Evolutionary conservation across 2,113 vertebrate genomes (phyloP).

Genomic region (Passer domesticus): DNA sequence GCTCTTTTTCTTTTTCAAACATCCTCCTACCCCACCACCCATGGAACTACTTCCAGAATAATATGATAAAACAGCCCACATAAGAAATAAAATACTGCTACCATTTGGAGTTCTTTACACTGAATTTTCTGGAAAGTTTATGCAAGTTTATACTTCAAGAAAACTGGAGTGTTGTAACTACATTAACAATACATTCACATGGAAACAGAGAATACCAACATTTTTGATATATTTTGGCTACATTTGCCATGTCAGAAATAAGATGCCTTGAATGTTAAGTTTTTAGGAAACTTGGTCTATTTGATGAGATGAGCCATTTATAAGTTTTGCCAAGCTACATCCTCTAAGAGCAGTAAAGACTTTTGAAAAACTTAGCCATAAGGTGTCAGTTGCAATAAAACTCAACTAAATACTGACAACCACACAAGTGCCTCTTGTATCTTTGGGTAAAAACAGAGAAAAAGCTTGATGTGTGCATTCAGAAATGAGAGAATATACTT

Average conservation of each 20-base stretch:
- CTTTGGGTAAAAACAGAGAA: not conserved
- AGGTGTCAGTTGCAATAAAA: not conserved
- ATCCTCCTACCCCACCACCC: conserved; percentile 44
- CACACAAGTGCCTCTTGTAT: not conserved
- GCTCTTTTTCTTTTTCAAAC: conserved; percentile 15
- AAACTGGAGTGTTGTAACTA: not conserved
- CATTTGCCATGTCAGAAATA: not conserved
- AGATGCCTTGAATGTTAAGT: not conserved
- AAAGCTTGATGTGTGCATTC: fast-evolving
- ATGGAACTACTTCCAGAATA: conserved; percentile 47
- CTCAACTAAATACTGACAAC: not conserved
- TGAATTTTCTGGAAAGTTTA: conserved; percentile 3
- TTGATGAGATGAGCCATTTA: not conserved
- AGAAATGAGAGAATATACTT: not conserved
- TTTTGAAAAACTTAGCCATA: not conserved
- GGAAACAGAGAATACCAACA: not conserved
- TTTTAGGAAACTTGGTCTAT: not conserved
- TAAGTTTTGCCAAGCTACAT: not conserved
- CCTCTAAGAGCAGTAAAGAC: not conserved
- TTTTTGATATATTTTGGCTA: not conserved
- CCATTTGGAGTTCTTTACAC: not conserved
- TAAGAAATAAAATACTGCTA: not conserved
- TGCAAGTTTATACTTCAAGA: not conserved
- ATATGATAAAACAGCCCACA: conserved; percentile 21
- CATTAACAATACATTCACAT: not conserved